Base-by-base conservation (phyloP, 2,113 vertebrate genomes). In the Dinomys branickii region DNA sequence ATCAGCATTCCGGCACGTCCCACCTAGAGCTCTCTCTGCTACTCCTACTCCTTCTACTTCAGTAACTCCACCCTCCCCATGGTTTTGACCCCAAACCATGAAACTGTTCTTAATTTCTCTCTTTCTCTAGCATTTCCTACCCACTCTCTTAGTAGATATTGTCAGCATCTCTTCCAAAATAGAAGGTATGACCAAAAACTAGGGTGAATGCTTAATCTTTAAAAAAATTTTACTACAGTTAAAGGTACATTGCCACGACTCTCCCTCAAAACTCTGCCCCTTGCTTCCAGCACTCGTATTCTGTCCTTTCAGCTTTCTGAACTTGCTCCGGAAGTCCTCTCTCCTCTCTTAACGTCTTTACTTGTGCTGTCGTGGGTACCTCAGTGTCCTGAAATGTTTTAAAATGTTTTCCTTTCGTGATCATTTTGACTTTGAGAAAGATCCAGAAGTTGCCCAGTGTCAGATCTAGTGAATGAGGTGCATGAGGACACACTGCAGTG, bases 1-100 rank as follows among this genome's bases (percentile, higher is more conserved):
- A 30, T 17, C 1, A 9, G 38, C 35, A 17, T 65, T 86, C 78
- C 47, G 54, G 17, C 22, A 5, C 0, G 17, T 59, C 38, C 44
- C 26, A 41, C 1, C 16, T 0, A 33, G 24, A 58, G n/a, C 1
- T 5, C 83, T 58, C 24, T 58, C 69, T 77, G 13, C 30, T 50
- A n/a, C 69, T 63, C 52, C 56, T 28, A 38, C 58, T 30, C 28
- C 33, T 63, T 56, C 54, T 38, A 2, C 41, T 28, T 80, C 91
- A 41, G 20, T 26, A 54, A 7, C 35, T 10, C 11, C 0, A 12
- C n/a, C 17, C 16, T 69, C 47, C 1, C 38, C 17, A 1, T 3
- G 22, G 30, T 5, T 69, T 58, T 54, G 35, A 54, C 30, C 47
- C 22, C 20, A 85, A 69, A 35, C 41, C 17, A n/a, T 20, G 50